phyloP scores from a whole-genome alignment of 1,140 invertebrate genomes.

The Palaemon carinicauda region DNA sequence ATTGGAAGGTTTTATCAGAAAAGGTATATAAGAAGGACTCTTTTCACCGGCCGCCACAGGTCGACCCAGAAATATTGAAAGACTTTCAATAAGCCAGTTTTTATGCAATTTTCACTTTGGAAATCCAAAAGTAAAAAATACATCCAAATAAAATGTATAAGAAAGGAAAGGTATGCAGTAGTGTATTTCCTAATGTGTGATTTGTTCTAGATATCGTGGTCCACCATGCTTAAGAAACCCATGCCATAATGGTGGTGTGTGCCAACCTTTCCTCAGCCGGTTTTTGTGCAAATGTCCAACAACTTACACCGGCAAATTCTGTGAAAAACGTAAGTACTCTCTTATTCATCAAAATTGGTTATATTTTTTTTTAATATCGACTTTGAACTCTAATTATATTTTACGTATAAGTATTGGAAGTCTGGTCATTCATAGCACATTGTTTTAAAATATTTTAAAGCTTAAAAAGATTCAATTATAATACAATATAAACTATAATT shows the following conservation, averaged over 20 bases:
- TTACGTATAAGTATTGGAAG: no score
- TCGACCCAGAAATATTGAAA: no score
- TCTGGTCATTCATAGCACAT: no score
- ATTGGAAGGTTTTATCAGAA: no score
- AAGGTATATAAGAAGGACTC: no score
- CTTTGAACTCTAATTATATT: not conserved
- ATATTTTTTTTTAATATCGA: not conserved
- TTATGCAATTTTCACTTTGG: no score
- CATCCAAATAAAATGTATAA: no score
- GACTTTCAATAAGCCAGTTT: no score
- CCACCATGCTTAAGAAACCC: constrained; percentile 65
- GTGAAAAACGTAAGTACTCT: constrained; percentile 74
- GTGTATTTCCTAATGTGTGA: not conserved
- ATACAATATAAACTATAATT: not conserved
- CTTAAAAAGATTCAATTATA: not conserved
- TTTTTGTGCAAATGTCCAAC: constrained; percentile 77
- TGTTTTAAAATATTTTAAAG: no score
- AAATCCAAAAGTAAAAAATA: no score
- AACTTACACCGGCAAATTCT: constrained; percentile 75
- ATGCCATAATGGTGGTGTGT: constrained; percentile 79
- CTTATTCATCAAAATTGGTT: not conserved
- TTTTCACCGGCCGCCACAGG: no score
- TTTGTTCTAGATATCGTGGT: constrained; percentile 51
- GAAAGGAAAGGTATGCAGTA: no score
- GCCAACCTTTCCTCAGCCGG: constrained; percentile 76